Evolutionary conservation across 2,888 invertebrate genomes (phyloP).

Genomic region (Gisinianus flammeolus): DNA sequence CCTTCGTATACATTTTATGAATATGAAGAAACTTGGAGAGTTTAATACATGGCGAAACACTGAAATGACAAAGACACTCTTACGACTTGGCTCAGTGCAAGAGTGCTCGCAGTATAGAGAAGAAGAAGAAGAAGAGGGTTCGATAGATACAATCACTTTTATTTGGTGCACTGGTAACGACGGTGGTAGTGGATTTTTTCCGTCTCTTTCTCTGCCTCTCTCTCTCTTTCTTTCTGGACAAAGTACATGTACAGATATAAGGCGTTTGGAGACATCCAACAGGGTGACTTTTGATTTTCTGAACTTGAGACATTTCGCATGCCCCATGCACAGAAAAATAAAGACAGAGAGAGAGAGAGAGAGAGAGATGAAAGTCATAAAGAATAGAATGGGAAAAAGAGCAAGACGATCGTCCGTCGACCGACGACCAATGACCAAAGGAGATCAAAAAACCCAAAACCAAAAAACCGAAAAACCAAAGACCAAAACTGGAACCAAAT

Average conservation of each 20-base stretch:
- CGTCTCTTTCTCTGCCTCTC: conserved; percentile 11
- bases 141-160: too few relatives aligned
- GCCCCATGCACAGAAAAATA: not conserved
- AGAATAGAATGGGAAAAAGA: not conserved
- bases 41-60: too few relatives aligned
- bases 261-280: conserved; percentile 13
- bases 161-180: not conserved
- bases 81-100: too few relatives aligned
- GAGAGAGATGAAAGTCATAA: not conserved
- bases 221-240: not conserved
- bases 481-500: too few relatives aligned
- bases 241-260: not conserved
- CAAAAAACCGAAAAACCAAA: too few relatives aligned
- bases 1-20: too few relatives aligned
- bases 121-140: too few relatives aligned
- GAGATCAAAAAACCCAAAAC: too few relatives aligned
- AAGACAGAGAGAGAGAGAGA: not conserved
- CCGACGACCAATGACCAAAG: too few relatives aligned
- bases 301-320: conserved; percentile 8
- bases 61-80: too few relatives aligned
- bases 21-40: too few relatives aligned
- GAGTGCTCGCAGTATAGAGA: too few relatives aligned
- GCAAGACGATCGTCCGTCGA: not conserved
- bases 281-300: conserved; percentile 7
- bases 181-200: not conserved